Percentiles rank a stretch among this genome's conserved stretches.
Evolutionary conservation across 2,113 vertebrate genomes (phyloP).

Genomic region (Corythoichthys intestinalis): DNA sequence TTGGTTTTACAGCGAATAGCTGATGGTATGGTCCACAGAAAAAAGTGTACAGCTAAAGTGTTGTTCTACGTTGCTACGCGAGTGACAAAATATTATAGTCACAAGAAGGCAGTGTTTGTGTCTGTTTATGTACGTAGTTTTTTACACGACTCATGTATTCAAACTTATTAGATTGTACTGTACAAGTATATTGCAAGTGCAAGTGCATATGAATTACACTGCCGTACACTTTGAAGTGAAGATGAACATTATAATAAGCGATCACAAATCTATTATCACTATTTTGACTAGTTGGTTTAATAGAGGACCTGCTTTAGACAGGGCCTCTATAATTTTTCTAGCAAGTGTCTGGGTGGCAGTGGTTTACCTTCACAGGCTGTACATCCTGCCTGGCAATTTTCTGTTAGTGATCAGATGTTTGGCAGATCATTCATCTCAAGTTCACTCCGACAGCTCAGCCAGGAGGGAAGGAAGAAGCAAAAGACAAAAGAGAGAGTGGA

Average conservation of each 20-base stretch:
- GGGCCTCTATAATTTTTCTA: constrained; percentile 21
- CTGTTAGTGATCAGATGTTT: constrained; percentile 45
- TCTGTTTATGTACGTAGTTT: too few species aligned
- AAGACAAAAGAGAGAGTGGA: constrained; percentile 34
- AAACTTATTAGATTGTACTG: too few species aligned
- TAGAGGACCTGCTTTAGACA: constrained; percentile 1
- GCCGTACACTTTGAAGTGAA: background rate
- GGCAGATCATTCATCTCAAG: constrained; percentile 43
- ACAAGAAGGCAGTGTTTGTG: too few species aligned
- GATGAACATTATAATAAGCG: background rate
- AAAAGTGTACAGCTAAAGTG: too few species aligned
- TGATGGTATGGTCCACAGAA: too few species aligned
- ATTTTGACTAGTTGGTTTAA: background rate
- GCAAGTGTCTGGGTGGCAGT: constrained; percentile 16
- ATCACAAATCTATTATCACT: background rate
- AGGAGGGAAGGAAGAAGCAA: constrained; percentile 18
- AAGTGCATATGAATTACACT: background rate
- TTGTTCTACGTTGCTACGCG: too few species aligned
- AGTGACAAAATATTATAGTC: too few species aligned
- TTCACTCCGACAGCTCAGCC: constrained; percentile 37
- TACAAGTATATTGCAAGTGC: too few species aligned
- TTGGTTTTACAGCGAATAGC: too few species aligned
- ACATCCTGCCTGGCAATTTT: constrained; percentile 18
- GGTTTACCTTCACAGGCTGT: constrained; percentile 14
- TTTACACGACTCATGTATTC: background rate